phyloP scores from a whole-genome alignment of 1,140 invertebrate genomes.

The Hestina assimilis region DNA sequence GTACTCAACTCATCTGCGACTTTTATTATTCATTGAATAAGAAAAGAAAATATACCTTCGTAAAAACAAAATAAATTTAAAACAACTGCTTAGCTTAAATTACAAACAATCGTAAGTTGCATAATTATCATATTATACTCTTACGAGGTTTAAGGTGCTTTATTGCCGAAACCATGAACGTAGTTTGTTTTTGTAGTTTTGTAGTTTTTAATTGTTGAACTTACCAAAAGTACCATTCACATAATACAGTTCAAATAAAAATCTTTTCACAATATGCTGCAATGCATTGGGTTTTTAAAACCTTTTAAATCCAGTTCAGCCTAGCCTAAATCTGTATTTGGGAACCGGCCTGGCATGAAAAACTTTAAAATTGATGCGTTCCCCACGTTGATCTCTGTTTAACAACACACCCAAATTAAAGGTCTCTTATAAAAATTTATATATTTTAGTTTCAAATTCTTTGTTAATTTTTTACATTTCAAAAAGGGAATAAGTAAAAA shows the following conservation, averaged over 20 bases:
- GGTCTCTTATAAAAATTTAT: too few relatives aligned
- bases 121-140: neutral
- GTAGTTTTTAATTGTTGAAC: too few relatives aligned
- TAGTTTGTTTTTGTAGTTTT: too few relatives aligned
- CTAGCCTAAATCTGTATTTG: neutral
- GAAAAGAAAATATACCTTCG: neutral
- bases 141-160: neutral
- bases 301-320: conserved; percentile 1
- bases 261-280: neutral
- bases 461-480: too few relatives aligned
- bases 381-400: neutral
- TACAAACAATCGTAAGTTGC: neutral
- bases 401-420: too few relatives aligned
- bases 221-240: too few relatives aligned
- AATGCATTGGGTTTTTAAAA: neutral
- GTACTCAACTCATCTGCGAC: conserved; percentile 52
- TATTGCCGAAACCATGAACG: neutral
- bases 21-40: conserved; percentile 35
- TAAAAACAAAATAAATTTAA: neutral
- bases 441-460: too few relatives aligned
- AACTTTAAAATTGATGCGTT: neutral
- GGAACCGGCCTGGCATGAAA: neutral
- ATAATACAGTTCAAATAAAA: too few relatives aligned
- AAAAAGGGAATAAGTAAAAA: too few relatives aligned
- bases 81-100: neutral